Evolutionary conservation across 2,113 vertebrate genomes (phyloP).

Genomic region (Chaenocephalus aceratus): DNA sequence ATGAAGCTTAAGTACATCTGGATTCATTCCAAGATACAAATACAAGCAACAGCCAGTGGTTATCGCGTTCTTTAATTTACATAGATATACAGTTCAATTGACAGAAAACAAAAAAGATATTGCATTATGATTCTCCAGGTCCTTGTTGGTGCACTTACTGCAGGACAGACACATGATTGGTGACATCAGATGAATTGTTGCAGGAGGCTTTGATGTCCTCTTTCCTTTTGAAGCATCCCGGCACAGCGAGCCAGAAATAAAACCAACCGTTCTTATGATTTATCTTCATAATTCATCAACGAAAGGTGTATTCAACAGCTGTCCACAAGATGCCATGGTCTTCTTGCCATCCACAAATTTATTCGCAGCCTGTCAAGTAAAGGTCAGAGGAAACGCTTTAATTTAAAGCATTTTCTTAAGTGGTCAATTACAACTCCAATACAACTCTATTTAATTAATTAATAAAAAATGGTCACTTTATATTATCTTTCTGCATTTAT

Average conservation of each 20-base stretch:
- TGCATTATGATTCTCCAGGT: slow-evolving; percentile 28
- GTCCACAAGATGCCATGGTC: slow-evolving; percentile 90
- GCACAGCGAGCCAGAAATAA: slow-evolving; percentile 32
- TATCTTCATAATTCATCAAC: slow-evolving; percentile 86
- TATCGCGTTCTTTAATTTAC: slow-evolving; percentile 77
- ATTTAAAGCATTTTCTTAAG: not conserved
- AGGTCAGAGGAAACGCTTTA: not conserved
- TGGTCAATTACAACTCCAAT: not conserved
- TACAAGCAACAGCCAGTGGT: not conserved
- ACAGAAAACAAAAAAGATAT: slow-evolving; percentile 10
- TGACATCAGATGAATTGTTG: slow-evolving; percentile 43
- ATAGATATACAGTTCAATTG: slow-evolving; percentile 74
- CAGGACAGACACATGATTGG: slow-evolving; percentile 41
- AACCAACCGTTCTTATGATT: slow-evolving; percentile 8
- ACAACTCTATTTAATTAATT: not conserved
- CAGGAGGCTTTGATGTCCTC: slow-evolving; percentile 29
- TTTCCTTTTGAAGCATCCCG: slow-evolving; percentile 32
- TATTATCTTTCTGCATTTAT: not conserved
- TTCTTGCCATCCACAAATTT: slow-evolving; percentile 91
- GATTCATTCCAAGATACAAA: slow-evolving; percentile 22
- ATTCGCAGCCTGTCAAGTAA: slow-evolving; percentile 89
- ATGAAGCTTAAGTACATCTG: not conserved
- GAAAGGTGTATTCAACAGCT: slow-evolving; percentile 90
- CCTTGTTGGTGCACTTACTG: slow-evolving; percentile 29
- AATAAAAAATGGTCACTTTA: not conserved